Base-by-base conservation (phyloP, 1,140 invertebrate species). In the Drosophila oshimai region DNA sequence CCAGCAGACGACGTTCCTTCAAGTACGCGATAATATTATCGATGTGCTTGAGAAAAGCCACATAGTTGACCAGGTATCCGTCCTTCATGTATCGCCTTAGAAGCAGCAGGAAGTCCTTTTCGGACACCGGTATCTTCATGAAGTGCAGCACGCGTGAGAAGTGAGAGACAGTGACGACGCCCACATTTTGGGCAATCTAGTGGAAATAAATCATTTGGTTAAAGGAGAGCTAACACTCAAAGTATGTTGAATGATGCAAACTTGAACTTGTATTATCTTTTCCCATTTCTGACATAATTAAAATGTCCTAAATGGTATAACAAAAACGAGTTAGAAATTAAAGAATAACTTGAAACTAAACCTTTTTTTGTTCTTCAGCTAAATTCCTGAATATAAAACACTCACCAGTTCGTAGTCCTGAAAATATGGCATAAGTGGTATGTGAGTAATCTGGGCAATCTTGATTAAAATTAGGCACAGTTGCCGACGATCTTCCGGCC, bases 381-480 rank as follows among this genome's bases (percentile, higher is more conserved):
- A n/a, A n/a, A n/a, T n/a, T n/a, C n/a, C n/a, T n/a, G n/a, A n/a
- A n/a, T n/a, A 0, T 28, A 9, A 0, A 7, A 18, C 17, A 39
- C 47, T 88, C 69, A 94, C 95, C 78, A 95, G 74, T 87, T 95
- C 95, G 81, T 95, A 95, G 76, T 95, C 95, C 90, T 95, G 95
- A 90, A 96, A 95, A 76, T 95, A 95, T 0, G 95, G 94, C 47
- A 92, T 91, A 10, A 95, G 90, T 1, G 94, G 91, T 49, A 93
- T 90, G 41, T 93, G 92, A 4, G 92, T 83, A 7, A 90, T 64
- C 18, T 92, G 91, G 0, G 95, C 94, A 31, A 95, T 95, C 86
- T 95, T 95, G 26, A 94, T 93, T 0, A 95, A 89, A 33, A 95
- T 91, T 24, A 95, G 89, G 86, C 93, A 93, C 2, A 95, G 90